A percentile compares a stretch with the other conserved stretches of the same genome.
phyloP scores from a whole-genome alignment of 2,797 vertebrate species.

The Forpus xanthops region DNA sequence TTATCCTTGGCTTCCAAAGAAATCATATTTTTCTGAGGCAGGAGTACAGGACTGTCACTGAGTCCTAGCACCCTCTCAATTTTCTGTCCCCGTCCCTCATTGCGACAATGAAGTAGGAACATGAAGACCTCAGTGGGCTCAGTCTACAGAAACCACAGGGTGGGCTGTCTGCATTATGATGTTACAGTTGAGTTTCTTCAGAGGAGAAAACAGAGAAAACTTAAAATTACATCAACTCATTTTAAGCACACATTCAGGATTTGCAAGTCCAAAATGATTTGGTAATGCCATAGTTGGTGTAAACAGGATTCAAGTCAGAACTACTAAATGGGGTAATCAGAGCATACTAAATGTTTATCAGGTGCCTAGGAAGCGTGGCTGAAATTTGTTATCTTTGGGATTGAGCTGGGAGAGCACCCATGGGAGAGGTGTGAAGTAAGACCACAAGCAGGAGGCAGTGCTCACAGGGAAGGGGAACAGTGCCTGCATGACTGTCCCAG shows the following conservation, averaged over 20 bases:
- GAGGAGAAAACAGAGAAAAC: not conserved
- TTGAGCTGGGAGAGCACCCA: not conserved
- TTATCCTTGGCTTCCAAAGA: not conserved
- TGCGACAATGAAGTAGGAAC: not conserved
- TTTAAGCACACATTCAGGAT: not conserved
- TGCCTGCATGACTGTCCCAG: not conserved
- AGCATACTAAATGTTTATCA: not conserved
- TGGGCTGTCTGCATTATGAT: not conserved
- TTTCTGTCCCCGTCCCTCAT: no score
- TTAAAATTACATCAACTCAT: not conserved
- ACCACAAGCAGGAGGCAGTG: rapidly evolving
- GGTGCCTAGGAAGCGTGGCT: not conserved
- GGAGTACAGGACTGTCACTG: not conserved
- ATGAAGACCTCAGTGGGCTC: not conserved
- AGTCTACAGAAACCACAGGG: not conserved
- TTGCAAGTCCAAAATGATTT: not conserved
- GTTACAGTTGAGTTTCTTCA: rapidly evolving
- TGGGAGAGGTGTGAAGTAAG: not conserved
- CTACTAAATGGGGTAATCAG: not conserved
- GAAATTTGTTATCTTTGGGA: not conserved
- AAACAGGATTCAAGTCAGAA: not conserved
- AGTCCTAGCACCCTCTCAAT: rapidly evolving
- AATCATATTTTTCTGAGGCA: not conserved
- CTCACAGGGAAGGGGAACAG: not conserved
- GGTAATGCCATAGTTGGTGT: not conserved